A percentile compares a stretch with the other conserved stretches of the same genome.
phyloP scores from a whole-genome alignment of 1,140 invertebrate genomes.

The Zaprionus nigranus region DNA sequence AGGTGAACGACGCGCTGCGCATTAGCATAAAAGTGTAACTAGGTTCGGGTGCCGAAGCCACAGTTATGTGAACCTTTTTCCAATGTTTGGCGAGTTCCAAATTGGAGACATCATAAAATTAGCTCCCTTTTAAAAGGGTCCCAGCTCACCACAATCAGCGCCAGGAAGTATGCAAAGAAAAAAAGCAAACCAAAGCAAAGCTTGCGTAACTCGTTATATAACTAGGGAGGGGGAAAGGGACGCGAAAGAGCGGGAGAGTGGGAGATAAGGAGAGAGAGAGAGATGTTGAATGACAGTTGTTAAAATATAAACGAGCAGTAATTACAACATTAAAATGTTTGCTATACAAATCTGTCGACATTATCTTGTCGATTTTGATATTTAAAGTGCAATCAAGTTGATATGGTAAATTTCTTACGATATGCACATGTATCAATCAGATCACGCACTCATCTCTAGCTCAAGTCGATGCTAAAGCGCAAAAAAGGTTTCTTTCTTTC shows the following conservation, averaged over 20 bases:
- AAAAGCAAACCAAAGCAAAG: conserved; percentile 6
- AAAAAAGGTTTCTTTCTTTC: not conserved
- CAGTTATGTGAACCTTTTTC: conserved; percentile 53
- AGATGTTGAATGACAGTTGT: not conserved
- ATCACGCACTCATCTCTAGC: conserved; percentile 31
- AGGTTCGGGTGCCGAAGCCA: conserved; percentile 16
- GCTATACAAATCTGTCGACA: not conserved
- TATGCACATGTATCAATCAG: conserved; percentile 25
- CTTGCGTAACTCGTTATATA: not conserved
- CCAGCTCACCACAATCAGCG: conserved; percentile 1
- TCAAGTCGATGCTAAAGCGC: not conserved
- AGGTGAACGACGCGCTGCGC: conserved; percentile 40
- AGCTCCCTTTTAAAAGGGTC: conserved; percentile 66
- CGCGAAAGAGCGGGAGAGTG: not conserved
- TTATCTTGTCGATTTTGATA: conserved; percentile 3
- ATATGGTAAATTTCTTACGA: conserved; percentile 13
- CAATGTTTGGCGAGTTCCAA: conserved; percentile 64
- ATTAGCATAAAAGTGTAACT: conserved; percentile 67
- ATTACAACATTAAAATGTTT: conserved; percentile 6
- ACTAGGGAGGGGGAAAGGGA: not conserved
- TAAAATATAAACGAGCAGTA: not conserved
- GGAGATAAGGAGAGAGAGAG: not conserved
- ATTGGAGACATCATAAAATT: conserved; percentile 74
- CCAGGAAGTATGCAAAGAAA: conserved; percentile 41
- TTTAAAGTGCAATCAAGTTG: conserved; percentile 16